Conservation (phyloP, 2,888 invertebrate species). For the Cyclophora albipunctata region DNA sequence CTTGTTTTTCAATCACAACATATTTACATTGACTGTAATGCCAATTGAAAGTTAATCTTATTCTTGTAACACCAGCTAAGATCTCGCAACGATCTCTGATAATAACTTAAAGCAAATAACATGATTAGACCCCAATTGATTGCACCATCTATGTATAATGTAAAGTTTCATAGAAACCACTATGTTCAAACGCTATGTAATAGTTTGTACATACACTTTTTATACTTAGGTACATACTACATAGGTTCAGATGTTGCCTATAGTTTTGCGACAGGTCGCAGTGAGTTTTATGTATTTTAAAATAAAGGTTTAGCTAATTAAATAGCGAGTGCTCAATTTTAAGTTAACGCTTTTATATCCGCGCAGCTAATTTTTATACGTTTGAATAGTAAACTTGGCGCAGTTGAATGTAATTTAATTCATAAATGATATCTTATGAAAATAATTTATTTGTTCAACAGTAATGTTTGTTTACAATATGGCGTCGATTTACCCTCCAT, state of each 20-base stretch:
- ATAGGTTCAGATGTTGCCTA: neutral
- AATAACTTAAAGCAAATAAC: too few relatives aligned
- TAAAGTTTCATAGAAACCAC: slow-evolving; percentile 12
- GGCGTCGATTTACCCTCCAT: too few relatives aligned
- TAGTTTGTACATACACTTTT: slow-evolving; percentile 43
- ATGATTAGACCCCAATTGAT: too few relatives aligned
- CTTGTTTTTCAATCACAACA: too few relatives aligned
- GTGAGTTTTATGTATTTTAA: slow-evolving; percentile 16
- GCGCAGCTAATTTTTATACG: slow-evolving; percentile 36
- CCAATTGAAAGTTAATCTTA: too few relatives aligned
- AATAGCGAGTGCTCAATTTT: slow-evolving; percentile 54
- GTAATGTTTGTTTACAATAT: too few relatives aligned
- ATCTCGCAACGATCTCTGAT: neutral
- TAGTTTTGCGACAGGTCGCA: slow-evolving; percentile 5
- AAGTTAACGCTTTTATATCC: slow-evolving; percentile 38
- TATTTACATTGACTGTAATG: too few relatives aligned
- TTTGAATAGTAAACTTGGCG: slow-evolving; percentile 19
- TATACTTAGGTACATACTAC: slow-evolving; percentile 23
- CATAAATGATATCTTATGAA: too few relatives aligned
- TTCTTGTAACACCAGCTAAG: neutral
- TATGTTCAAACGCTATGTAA: slow-evolving; percentile 22
- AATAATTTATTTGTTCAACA: too few relatives aligned
- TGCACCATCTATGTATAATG: slow-evolving; percentile 1
- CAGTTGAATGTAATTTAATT: too few relatives aligned
- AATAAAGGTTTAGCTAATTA: slow-evolving; percentile 17